Conservation (phyloP, 2,113 vertebrate species). For the Catharus bicknelli region DNA sequence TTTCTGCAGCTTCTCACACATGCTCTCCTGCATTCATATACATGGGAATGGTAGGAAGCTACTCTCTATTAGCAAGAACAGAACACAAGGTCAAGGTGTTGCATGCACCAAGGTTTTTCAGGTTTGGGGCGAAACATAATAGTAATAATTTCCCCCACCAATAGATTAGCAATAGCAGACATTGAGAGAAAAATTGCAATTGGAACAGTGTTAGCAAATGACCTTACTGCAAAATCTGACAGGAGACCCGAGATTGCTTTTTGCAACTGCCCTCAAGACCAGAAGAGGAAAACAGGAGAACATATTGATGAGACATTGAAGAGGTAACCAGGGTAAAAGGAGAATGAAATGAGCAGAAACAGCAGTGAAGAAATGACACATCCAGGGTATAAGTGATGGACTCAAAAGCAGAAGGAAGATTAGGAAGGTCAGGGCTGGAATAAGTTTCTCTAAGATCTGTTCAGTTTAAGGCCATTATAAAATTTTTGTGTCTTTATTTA, state of each 20-base stretch:
- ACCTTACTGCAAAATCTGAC: background rate
- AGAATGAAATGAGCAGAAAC: background rate
- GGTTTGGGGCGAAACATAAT: background rate
- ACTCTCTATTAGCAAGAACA: background rate
- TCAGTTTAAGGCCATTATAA: background rate
- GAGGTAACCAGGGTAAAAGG: background rate
- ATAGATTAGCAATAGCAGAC: background rate
- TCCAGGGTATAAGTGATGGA: background rate
- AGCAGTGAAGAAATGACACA: background rate
- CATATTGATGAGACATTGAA: fast-evolving
- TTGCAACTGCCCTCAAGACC: background rate
- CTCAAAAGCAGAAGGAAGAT: background rate
- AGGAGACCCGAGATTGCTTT: background rate
- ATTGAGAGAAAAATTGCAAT: background rate
- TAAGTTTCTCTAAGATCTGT: background rate
- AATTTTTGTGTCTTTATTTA: background rate
- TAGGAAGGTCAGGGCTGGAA: background rate
- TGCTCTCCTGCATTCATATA: background rate
- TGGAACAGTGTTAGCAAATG: background rate
- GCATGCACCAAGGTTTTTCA: background rate
- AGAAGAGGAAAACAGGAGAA: background rate
- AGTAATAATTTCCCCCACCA: background rate
- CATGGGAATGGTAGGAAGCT: background rate
- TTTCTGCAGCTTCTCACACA: background rate
- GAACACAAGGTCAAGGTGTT: background rate